A percentile compares a stretch with the other conserved stretches of the same genome.
Evolutionary conservation across 1,140 invertebrate genomes (phyloP).

Genomic region (Caerostris darwini): DNA sequence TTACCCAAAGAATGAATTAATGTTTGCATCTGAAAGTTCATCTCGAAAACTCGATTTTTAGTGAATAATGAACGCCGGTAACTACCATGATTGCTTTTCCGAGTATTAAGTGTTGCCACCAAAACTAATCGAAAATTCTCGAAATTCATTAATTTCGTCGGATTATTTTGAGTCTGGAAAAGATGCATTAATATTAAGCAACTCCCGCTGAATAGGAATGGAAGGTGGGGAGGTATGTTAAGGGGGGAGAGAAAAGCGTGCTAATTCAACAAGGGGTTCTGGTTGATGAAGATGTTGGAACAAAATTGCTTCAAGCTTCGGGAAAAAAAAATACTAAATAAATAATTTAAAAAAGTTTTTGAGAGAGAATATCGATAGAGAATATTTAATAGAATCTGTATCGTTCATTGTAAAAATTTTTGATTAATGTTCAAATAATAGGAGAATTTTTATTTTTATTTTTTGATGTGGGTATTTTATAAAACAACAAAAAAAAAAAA

Average conservation of each 20-base stretch:
- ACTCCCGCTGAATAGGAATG: conserved; percentile 18
- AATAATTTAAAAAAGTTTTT: conserved; percentile 24
- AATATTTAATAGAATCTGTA: conserved; percentile 14
- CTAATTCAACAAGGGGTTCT: conserved; percentile 28
- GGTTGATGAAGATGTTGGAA: conserved; percentile 36
- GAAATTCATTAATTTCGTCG: conserved; percentile 65
- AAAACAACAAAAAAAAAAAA: neutral
- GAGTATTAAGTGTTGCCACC: conserved; percentile 54
- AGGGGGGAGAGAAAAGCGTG: neutral
- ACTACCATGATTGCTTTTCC: conserved; percentile 55
- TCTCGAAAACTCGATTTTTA: conserved; percentile 59
- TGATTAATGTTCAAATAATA: conserved; percentile 3
- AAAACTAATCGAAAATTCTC: conserved; percentile 65
- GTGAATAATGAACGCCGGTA: conserved; percentile 40
- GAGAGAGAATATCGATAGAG: conserved; percentile 18
- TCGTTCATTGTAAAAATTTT: conserved; percentile 38
- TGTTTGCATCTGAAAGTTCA: conserved; percentile 15
- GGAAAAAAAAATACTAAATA: neutral
- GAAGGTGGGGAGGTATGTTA: neutral
- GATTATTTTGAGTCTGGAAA: conserved; percentile 45
- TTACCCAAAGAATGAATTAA: conserved; percentile 26
- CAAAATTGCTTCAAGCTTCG: neutral
- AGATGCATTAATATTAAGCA: conserved; percentile 58
- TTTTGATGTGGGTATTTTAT: neutral
- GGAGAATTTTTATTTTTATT: neutral